These are phyloP conservation scores for Anastrepha obliqua DNA, from an alignment of 1,140 invertebrate species.

Conservation along the genomic window DNA sequence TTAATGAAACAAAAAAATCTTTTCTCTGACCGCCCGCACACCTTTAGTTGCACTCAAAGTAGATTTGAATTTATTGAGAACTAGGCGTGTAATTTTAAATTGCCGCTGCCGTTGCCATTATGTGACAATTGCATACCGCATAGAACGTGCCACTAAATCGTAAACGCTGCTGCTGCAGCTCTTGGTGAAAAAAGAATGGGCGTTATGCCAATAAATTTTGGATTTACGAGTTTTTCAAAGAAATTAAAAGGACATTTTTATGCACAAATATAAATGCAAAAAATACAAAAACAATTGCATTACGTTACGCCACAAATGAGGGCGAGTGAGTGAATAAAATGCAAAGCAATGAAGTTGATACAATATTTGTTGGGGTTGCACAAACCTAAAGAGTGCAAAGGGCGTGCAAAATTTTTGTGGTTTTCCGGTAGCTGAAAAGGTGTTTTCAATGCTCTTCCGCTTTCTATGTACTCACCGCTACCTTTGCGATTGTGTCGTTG, in stretches of 20 bases:
- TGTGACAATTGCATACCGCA: conserved; percentile 29
- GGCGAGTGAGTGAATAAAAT: background rate
- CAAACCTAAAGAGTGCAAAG: too few relatives aligned
- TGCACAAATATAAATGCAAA: background rate
- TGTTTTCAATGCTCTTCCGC: conserved; percentile 20
- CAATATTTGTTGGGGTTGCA: too few relatives aligned
- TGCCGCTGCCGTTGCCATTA: conserved; percentile 1
- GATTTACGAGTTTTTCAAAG: conserved; percentile 20
- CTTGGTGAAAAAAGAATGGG: background rate
- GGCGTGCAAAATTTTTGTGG: conserved; percentile 46
- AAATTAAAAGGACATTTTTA: conserved; percentile 6
- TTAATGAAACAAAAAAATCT: conserved; percentile 2
- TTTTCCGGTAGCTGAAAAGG: conserved; percentile 49
- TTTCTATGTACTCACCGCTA: background rate
- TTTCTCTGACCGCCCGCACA: background rate
- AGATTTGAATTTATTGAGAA: background rate
- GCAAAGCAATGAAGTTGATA: background rate
- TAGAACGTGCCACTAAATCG: conserved; percentile 35
- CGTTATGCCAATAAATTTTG: conserved; percentile 38
- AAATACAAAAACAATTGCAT: background rate
- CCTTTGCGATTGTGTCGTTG: background rate
- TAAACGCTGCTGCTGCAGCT: background rate
- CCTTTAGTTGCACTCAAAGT: background rate
- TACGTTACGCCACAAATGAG: conserved; percentile 4
- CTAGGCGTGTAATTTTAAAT: conserved; percentile 36